These are phyloP conservation scores for Anas flavirostris DNA, from an alignment of 2,797 vertebrate species.

Conservation along the genomic window DNA sequence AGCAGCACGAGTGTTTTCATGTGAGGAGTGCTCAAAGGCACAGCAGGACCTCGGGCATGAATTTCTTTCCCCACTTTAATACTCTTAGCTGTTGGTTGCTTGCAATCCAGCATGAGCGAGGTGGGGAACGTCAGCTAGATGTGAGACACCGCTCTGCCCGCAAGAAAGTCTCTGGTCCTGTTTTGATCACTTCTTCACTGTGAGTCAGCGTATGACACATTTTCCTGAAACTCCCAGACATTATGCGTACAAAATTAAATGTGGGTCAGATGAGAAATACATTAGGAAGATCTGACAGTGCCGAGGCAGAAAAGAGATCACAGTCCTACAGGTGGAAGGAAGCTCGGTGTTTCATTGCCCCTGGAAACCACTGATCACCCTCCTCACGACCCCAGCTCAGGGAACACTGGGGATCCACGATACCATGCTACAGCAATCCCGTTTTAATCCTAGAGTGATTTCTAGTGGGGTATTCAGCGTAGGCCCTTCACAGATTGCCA, in stretches of 20 bases:
- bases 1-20: neutral
- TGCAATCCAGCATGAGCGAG: neutral
- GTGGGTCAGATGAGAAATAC: conserved; percentile 38
- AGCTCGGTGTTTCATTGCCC: neutral
- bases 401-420: neutral
- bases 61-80: neutral
- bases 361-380: accelerated
- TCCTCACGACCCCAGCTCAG: neutral
- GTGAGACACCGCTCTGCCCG: neutral
- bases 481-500: neutral
- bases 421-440: neutral
- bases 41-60: neutral
- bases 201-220: conserved; percentile 51
- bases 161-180: neutral
- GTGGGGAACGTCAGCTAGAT: neutral
- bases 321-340: neutral
- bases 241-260: conserved; percentile 24
- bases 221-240: conserved; percentile 25
- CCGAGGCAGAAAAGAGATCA: neutral
- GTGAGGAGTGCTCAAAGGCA: neutral
- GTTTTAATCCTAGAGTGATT: neutral
- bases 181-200: neutral
- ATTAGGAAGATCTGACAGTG: neutral
- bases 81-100: neutral
- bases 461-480: accelerated